Percentiles rank a stretch among this genome's conserved stretches.
phyloP scores from a whole-genome alignment of 2,113 vertebrate genomes.

The Trachemys scripta region DNA sequence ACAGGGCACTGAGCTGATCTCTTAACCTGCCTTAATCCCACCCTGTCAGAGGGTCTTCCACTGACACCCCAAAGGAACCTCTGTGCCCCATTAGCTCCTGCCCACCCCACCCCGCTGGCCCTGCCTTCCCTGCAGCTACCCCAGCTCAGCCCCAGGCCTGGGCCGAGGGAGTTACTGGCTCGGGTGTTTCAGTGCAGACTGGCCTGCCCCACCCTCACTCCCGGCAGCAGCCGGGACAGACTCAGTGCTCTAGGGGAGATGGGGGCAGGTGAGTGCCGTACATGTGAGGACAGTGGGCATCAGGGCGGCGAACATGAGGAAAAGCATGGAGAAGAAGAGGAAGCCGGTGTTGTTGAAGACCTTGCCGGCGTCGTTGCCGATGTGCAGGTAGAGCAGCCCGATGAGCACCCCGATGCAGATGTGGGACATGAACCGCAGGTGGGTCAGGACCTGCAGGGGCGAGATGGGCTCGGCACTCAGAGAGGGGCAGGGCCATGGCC shows the following conservation, averaged over 20 bases:
- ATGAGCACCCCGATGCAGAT: conserved; percentile 94
- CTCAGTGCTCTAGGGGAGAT: background rate
- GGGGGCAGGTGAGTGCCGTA: conserved; percentile 78
- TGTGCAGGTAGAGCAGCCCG: conserved; percentile 96
- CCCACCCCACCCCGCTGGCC: background rate
- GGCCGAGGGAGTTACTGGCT: background rate
- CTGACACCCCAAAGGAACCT: background rate
- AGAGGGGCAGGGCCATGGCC: background rate
- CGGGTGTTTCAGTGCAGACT: background rate
- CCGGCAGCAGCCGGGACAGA: background rate
- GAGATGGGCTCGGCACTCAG: background rate
- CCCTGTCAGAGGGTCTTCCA: background rate
- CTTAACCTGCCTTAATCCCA: background rate
- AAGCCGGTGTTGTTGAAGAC: conserved; percentile 99
- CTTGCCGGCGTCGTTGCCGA: conserved; percentile 95
- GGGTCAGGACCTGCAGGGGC: conserved; percentile 90
- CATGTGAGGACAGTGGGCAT: conserved; percentile 99
- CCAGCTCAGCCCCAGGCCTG: background rate
- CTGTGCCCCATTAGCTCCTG: background rate
- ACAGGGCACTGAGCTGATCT: background rate
- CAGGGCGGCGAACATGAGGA: conserved; percentile 97
- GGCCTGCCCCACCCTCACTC: background rate
- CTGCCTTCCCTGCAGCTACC: background rate
- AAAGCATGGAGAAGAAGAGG: conserved; percentile 99
- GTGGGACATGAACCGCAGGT: conserved; percentile 95